These are phyloP conservation scores for Suncus etruscus DNA, from an alignment of 2,113 vertebrate species.

Conservation along the genomic window DNA sequence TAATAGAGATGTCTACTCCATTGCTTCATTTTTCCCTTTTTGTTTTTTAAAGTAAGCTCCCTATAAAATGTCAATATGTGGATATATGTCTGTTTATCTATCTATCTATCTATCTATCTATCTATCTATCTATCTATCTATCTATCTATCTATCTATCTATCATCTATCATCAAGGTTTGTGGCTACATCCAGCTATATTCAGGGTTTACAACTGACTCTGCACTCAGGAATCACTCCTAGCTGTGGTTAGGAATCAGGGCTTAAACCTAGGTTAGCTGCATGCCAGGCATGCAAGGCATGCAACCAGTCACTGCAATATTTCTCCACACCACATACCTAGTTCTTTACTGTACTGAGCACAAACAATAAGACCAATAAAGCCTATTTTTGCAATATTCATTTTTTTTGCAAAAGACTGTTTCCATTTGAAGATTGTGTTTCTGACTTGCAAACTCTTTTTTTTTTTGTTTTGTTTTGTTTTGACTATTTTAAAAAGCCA, in stretches of 20 bases:
- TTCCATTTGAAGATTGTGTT: conserved; percentile 22
- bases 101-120: too few relatives aligned
- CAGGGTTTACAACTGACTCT: too few relatives aligned
- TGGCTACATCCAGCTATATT: too few relatives aligned
- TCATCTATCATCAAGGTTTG: too few relatives aligned
- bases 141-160: too few relatives aligned
- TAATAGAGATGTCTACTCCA: background rate
- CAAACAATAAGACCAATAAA: background rate
- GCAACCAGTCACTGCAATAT: too few relatives aligned
- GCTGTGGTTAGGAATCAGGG: too few relatives aligned
- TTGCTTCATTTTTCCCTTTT: background rate
- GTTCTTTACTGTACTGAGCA: conserved; percentile 25
- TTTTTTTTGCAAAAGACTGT: conserved; percentile 65
- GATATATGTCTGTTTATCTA: background rate
- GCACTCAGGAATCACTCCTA: too few relatives aligned
- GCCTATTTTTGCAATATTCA: conserved; percentile 64
- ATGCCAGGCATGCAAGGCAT: too few relatives aligned
- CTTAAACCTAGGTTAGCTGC: too few relatives aligned
- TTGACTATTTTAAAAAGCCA: conserved; percentile 73
- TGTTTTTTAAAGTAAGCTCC: background rate
- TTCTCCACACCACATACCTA: background rate
- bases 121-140: too few relatives aligned
- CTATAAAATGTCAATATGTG: conserved; percentile 26
- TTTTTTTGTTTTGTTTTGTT: conserved; percentile 40
- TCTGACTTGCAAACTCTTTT: conserved; percentile 65